Base-by-base conservation (phyloP, 2,888 invertebrate species). In the Lasioglossum vierecki region DNA sequence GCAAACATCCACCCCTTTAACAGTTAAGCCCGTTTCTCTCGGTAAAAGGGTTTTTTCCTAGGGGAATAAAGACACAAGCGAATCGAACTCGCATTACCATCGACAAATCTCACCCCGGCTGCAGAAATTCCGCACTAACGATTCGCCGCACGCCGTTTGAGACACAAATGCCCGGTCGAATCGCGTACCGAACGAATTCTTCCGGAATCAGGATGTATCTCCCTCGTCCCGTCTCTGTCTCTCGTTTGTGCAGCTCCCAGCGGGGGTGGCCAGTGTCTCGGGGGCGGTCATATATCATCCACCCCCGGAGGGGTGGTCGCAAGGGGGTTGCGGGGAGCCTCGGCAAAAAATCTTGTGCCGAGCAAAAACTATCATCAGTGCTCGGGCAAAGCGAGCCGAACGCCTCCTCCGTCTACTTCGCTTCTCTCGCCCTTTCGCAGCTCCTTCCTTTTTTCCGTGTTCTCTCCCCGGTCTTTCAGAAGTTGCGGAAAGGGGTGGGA, bases 261-360 rank as follows among this genome's bases (percentile, higher is more conserved):
- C 87, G 91, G 91, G 93, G 93, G 93, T 92, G 93, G 92, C 93
- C 91, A 92, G 93, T 94, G 94, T 94, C 94, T 94, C 94, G 93
- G 94, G 94, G 94, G 94, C 94, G 93, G 93, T 93, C 94, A 94
- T 94, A 94, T 94, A 94, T 94, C 94, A 94, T 94, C 93, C 94
- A 94, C 94, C 94, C 93, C 91, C 90, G 88, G 9, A 85, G 83
- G 89, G 90, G 89, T 89, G 88, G 89, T 84, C 80, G 88, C 90
- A 91, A 90, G 91, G 91, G 90, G 88, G 68, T 41, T 83, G 88
- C 39, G 92, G 63, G 63, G 63, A 30, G 63, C 30, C 11, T 6
- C 63, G 63, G 63, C 93, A 94, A 94, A 94, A 94, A 94, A 93
- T 93, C 94, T 94, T 93, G 90, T 53, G 53, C 92, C 91, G 89